phyloP scores from a whole-genome alignment of 1,140 invertebrate genomes.

The Ectropis grisescens region DNA sequence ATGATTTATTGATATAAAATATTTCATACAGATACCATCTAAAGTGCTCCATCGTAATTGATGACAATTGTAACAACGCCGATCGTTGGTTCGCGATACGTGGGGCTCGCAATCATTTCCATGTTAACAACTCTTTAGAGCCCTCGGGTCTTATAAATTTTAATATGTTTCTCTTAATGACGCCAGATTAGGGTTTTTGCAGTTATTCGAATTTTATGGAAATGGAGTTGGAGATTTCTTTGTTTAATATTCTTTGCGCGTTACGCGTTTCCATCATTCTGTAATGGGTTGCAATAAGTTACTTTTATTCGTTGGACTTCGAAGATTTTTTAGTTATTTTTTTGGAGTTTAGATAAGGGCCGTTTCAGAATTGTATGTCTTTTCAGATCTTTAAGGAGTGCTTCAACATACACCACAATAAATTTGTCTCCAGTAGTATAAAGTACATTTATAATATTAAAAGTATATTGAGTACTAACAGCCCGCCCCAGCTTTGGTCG shows the following conservation, averaged over 20 bases:
- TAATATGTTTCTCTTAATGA: constrained; percentile 47
- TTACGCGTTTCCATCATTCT: constrained; percentile 19
- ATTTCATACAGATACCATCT: constrained; percentile 60
- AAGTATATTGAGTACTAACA: too few species aligned
- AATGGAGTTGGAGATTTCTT: constrained; percentile 30
- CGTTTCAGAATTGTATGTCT: too few species aligned
- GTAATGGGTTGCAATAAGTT: too few species aligned
- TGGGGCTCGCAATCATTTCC: constrained; percentile 47
- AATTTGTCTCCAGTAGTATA: too few species aligned
- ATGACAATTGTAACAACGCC: constrained; percentile 30
- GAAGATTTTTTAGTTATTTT: too few species aligned
- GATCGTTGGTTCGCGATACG: constrained; percentile 10
- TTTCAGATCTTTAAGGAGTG: too few species aligned
- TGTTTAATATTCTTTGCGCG: constrained; percentile 33
- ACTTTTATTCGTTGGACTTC: too few species aligned
- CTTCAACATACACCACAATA: too few species aligned
- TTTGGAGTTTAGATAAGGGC: too few species aligned
- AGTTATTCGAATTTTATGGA: constrained; percentile 55
- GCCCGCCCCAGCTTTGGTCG: too few species aligned
- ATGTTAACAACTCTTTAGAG: constrained; percentile 55
- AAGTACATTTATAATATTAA: too few species aligned
- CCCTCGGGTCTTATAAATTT: constrained; percentile 38
- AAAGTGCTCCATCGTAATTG: constrained; percentile 52
- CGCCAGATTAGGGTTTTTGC: constrained; percentile 42
- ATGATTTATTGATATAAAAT: constrained; percentile 60